Evolutionary conservation across 2,113 vertebrate genomes (phyloP).

Genomic region (Poecile atricapillus): DNA sequence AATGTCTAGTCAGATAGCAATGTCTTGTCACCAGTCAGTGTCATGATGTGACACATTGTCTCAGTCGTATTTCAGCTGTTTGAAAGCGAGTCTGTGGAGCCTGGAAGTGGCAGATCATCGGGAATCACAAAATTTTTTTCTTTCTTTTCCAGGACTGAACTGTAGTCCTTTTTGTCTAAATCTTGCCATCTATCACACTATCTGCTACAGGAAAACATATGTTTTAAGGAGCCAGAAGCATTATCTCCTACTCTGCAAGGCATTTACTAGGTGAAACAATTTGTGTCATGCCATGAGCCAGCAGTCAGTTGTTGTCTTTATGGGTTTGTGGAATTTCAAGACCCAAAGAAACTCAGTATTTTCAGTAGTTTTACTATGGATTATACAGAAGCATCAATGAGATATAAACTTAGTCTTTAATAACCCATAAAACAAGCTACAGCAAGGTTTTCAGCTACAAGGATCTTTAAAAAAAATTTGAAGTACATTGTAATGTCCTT

Average conservation of each 20-base stretch:
- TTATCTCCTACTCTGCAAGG: not conserved
- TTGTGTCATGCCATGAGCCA: not conserved
- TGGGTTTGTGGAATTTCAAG: not conserved
- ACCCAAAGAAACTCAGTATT: not conserved
- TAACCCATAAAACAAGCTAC: not conserved
- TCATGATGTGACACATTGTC: not conserved
- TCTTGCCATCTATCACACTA: not conserved
- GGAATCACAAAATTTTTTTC: not conserved
- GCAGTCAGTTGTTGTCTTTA: not conserved
- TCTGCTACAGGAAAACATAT: not conserved
- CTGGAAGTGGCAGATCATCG: not conserved
- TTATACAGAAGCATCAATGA: not conserved
- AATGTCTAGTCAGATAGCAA: not conserved
- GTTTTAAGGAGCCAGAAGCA: not conserved
- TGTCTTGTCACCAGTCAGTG: not conserved
- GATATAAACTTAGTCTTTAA: not conserved
- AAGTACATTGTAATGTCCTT: not conserved
- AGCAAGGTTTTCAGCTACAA: not conserved
- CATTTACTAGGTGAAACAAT: not conserved
- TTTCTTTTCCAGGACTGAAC: not conserved
- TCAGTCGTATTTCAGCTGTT: not conserved
- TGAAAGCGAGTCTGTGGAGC: not conserved
- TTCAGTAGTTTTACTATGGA: not conserved
- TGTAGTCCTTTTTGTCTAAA: not conserved
- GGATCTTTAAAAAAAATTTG: not conserved